Percentiles rank a stretch among this genome's conserved stretches.
Evolutionary conservation across 2,888 invertebrate genomes (phyloP).

Genomic region (Lymantria monacha): DNA sequence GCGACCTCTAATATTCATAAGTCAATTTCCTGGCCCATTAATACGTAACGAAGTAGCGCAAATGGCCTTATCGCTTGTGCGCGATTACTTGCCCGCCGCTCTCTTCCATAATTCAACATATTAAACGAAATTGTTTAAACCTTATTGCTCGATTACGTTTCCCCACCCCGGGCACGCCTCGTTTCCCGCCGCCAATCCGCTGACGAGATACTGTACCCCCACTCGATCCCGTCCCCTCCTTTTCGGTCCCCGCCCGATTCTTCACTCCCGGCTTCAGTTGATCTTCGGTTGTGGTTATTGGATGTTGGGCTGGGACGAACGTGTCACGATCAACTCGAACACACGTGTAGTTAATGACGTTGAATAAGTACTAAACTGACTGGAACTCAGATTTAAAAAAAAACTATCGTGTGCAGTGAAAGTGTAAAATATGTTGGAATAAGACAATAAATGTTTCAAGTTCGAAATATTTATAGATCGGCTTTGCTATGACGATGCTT

Average conservation of each 20-base stretch:
- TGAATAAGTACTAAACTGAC: background rate
- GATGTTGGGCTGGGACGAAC: constrained; percentile 51
- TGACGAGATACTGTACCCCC: constrained; percentile 44
- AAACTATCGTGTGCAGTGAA: constrained; percentile 39
- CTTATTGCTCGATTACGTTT: constrained; percentile 82
- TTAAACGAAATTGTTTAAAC: constrained; percentile 84
- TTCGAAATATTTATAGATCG: constrained; percentile 39
- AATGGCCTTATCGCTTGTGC: constrained; percentile 83
- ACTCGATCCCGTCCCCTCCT: constrained; percentile 42
- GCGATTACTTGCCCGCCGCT: constrained; percentile 81
- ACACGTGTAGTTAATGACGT: constrained; percentile 15
- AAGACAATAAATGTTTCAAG: constrained; percentile 17
- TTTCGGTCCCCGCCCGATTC: constrained; percentile 55
- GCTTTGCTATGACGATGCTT: constrained; percentile 80
- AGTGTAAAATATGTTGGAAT: constrained; percentile 32
- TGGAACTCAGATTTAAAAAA: constrained; percentile 7
- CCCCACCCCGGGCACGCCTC: constrained; percentile 78
- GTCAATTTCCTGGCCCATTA: constrained; percentile 82
- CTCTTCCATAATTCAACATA: constrained; percentile 83
- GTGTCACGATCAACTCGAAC: constrained; percentile 31
- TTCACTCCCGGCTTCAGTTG: constrained; percentile 50
- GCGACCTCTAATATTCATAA: constrained; percentile 82
- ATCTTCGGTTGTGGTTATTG: constrained; percentile 50
- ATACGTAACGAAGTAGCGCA: constrained; percentile 83
- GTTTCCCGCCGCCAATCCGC: constrained; percentile 68